phyloP scores from a whole-genome alignment of 2,888 invertebrate species.

The Ormyrus labotus region DNA sequence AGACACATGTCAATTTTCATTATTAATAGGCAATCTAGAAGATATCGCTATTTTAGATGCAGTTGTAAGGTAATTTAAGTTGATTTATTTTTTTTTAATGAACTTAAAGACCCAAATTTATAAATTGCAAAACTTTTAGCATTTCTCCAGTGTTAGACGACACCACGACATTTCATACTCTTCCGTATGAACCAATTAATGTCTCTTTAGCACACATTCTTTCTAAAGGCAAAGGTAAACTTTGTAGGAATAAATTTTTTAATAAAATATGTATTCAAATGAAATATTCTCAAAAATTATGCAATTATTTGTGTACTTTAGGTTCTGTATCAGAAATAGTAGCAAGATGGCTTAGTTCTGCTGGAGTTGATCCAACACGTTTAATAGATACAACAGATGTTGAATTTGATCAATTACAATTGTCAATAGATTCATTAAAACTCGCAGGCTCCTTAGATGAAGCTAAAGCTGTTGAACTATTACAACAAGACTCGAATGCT shows the following conservation, averaged over 20 bases:
- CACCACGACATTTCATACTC: constrained; percentile 66
- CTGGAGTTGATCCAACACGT: constrained; percentile 82
- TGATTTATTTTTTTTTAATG: not conserved
- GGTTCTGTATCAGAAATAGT: constrained; percentile 94
- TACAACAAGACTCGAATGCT: constrained; percentile 59
- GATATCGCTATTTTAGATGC: constrained; percentile 89
- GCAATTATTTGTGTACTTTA: constrained; percentile 63
- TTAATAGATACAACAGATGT: constrained; percentile 73
- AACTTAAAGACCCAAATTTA: constrained; percentile 5
- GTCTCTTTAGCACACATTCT: constrained; percentile 74
- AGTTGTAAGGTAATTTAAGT: constrained; percentile 76
- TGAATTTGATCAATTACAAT: constrained; percentile 67
- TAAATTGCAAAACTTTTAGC: constrained; percentile 60
- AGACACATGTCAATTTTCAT: constrained; percentile 91
- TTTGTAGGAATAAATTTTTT: not conserved
- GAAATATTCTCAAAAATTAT: not conserved
- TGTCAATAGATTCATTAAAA: constrained; percentile 62
- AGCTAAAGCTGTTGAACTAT: constrained; percentile 61
- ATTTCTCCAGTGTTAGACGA: constrained; percentile 65
- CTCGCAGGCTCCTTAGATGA: constrained; percentile 63
- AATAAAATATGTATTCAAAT: not conserved
- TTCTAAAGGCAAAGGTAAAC: constrained; percentile 74
- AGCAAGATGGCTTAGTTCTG: constrained; percentile 89
- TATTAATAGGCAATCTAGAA: constrained; percentile 91
- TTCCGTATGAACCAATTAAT: constrained; percentile 67